Percentiles rank a stretch among this genome's conserved stretches.
phyloP scores from a whole-genome alignment of 2,797 vertebrate species.

The Platalea minor region DNA sequence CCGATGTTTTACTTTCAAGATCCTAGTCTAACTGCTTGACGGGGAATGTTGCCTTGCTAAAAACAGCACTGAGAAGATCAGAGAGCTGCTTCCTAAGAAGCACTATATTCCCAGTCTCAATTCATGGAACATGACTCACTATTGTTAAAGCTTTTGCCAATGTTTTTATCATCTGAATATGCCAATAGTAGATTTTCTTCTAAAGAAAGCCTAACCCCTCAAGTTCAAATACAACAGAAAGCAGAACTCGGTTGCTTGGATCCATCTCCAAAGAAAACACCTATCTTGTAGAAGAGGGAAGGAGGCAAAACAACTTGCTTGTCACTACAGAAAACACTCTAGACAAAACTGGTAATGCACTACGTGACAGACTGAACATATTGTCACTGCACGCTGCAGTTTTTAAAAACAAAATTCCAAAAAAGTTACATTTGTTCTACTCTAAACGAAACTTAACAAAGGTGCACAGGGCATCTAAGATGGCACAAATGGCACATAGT shows the following conservation, averaged over 20 bases:
- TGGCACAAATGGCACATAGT: background rate
- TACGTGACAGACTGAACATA: slow-evolving; percentile 43
- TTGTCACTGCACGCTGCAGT: background rate
- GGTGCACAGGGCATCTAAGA: background rate
- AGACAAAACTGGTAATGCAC: background rate
- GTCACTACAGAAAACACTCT: background rate
- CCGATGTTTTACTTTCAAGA: background rate
- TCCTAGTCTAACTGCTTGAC: background rate
- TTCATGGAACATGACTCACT: slow-evolving; percentile 46
- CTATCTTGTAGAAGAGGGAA: background rate
- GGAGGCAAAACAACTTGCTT: background rate
- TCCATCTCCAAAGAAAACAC: slow-evolving; percentile 58
- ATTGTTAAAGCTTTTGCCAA: slow-evolving; percentile 53
- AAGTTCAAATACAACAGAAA: slow-evolving; percentile 44
- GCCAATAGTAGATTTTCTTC: slow-evolving; percentile 4
- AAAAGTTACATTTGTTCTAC: background rate
- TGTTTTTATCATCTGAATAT: slow-evolving; percentile 30
- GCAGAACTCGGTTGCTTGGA: slow-evolving; percentile 12
- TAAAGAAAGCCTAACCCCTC: slow-evolving; percentile 22
- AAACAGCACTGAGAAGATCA: slow-evolving; percentile 37
- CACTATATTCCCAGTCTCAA: background rate
- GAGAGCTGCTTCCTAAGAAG: slow-evolving; percentile 34
- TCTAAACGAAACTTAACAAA: background rate
- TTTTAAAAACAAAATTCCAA: background rate
- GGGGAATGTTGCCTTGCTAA: background rate